Conservation (phyloP, 2,797 vertebrate genomes). For the Philypnodon macrostomus region DNA sequence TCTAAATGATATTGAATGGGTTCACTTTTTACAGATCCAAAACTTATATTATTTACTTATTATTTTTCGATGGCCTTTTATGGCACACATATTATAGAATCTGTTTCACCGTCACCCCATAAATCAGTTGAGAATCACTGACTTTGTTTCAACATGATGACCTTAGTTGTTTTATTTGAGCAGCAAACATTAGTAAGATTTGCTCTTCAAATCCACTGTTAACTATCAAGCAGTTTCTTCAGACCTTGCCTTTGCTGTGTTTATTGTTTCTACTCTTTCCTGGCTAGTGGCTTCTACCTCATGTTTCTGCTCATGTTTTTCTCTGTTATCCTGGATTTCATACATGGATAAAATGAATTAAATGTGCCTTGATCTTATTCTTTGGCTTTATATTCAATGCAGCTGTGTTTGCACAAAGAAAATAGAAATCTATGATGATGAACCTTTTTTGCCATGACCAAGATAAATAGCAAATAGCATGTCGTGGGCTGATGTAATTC, state of each 20-base stretch:
- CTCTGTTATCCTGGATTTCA: constrained; percentile 18
- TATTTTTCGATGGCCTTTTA: no score
- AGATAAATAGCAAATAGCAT: constrained; percentile 7
- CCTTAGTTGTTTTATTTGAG: no score
- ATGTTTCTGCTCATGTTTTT: constrained; percentile 31
- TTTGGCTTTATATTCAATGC: constrained; percentile 4
- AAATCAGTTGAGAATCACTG: no score
- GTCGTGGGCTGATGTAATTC: no score
- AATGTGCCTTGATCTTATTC: constrained; percentile 1
- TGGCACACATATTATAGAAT: no score
- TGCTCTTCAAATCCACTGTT: background rate
- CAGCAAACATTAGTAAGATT: background rate
- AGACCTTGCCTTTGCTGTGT: constrained; percentile 6
- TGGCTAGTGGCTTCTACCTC: constrained; percentile 16
- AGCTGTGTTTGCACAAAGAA: constrained; percentile 17
- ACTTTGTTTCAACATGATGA: no score
- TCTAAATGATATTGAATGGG: no score
- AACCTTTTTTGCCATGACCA: constrained; percentile 9
- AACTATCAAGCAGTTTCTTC: background rate
- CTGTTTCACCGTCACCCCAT: no score
- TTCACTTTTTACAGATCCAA: no score
- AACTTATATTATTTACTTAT: no score
- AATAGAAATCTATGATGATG: constrained; percentile 2
- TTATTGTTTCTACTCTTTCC: constrained; percentile 28
- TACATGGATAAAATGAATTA: background rate